phyloP scores from a whole-genome alignment of 2,888 invertebrate genomes.

The Julus scandinavius region DNA sequence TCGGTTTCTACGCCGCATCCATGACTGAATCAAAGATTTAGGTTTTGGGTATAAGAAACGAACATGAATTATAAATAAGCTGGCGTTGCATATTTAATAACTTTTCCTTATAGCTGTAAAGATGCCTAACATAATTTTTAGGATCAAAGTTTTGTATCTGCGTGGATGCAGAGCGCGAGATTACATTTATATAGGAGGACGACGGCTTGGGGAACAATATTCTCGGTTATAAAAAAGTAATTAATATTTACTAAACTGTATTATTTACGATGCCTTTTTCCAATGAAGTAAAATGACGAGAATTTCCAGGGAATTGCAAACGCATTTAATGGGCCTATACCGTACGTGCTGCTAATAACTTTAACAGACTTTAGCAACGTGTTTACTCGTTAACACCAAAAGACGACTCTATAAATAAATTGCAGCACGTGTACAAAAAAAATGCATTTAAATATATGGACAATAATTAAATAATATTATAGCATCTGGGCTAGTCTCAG shows the following conservation, averaged over 20 bases:
- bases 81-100: constrained; percentile 39
- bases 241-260: constrained; percentile 42
- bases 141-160: constrained; percentile 39
- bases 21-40: constrained; percentile 42
- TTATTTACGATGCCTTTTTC: constrained; percentile 30
- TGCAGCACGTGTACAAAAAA: constrained; percentile 15
- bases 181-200: constrained; percentile 33
- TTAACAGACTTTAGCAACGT: constrained; percentile 31
- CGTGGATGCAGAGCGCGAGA: constrained; percentile 39
- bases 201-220: constrained; percentile 42
- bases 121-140: constrained; percentile 39
- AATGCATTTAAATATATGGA: constrained; percentile 17
- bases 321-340: constrained; percentile 29
- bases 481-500: constrained; percentile 6
- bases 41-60: constrained; percentile 18
- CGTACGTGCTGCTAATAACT: not conserved
- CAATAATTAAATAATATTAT: constrained; percentile 39
- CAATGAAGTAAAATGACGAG: constrained; percentile 42
- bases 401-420: constrained; percentile 24
- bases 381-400: constrained; percentile 35
- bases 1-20: not conserved
- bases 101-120: constrained; percentile 30
- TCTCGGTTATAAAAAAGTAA: constrained; percentile 39
- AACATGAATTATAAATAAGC: constrained; percentile 42
- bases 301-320: constrained; percentile 30